Evolutionary conservation across 2,113 vertebrate species (phyloP).

Genomic region (Corynorhinus townsendii): DNA sequence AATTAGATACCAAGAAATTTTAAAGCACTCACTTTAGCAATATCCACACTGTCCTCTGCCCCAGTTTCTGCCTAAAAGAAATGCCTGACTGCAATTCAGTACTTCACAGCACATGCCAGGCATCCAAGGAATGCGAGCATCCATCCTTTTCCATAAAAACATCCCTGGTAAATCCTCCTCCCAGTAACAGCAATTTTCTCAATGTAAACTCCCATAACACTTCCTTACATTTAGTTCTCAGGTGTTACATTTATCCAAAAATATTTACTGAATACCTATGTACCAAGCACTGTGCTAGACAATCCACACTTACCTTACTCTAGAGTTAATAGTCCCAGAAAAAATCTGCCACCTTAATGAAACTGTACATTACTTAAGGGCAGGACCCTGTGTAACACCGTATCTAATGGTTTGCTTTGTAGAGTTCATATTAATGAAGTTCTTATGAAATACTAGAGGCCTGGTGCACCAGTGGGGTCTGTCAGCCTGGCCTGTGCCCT

Average conservation of each 20-base stretch:
- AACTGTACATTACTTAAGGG: not conserved
- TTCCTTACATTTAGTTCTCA: not conserved
- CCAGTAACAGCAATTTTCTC: not conserved
- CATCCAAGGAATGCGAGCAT: not conserved
- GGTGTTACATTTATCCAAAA: not conserved
- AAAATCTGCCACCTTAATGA: not conserved
- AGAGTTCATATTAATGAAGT: slow-evolving; percentile 9
- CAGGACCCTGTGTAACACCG: not conserved
- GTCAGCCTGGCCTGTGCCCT: no score
- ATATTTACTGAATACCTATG: not conserved
- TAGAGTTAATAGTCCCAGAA: not conserved
- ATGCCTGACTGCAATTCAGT: not conserved
- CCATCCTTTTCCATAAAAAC: not conserved
- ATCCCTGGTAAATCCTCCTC: not conserved
- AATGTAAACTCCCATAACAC: not conserved
- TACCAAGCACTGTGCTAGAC: not conserved
- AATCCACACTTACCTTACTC: not conserved
- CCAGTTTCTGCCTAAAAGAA: not conserved
- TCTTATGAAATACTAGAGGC: not conserved
- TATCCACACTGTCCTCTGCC: not conserved
- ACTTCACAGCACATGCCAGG: not conserved
- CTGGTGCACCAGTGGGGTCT: no score
- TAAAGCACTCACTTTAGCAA: not conserved
- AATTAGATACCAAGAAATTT: not conserved
- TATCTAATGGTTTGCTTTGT: not conserved